Base-by-base conservation (phyloP, 1,140 invertebrate species). In the Penaeus vannamei region DNA sequence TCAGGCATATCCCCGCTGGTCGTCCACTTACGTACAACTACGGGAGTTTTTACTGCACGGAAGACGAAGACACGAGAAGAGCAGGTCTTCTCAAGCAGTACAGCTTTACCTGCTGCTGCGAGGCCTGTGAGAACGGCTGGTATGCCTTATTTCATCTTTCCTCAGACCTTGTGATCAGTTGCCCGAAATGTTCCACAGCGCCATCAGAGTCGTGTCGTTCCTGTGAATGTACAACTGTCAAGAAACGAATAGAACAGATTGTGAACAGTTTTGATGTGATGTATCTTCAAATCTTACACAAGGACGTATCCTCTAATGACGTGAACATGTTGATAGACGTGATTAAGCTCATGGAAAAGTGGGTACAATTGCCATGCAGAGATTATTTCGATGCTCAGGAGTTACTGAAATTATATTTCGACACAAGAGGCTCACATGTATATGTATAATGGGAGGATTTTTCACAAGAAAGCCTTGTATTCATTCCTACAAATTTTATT, bases 61-160 rank as follows among this genome's bases (percentile, higher is more conserved):
- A 26, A 20, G 59, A 46, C 22, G 20, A 36, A 46, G 59, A 22
- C 26, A 20, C 23, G 7, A 72, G 84, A n/a, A 46, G 64, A 53
- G 32, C 66, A 1, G 46, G 61, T 36, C 66, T 85, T 4, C 23
- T 85, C 19, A 66, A 36, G n/a, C 84, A 59, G 36, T 85, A 76
- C 84, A 53, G 59, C 17, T 85, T 85, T 53, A 17, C 46, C 12
- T 85, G 84, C n/a, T 26, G 23, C 0, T 85, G 84, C 76, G 84
- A 85, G 36, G 84, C 84, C 20, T 85, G 84, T 76, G 66, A 76
- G 46, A 46, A 42, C 10, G 59, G 76, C 36, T 85, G 84, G 84
- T 69, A 36, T 53, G 36, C 36, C 17, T 29, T 36, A 29, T 62
- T 72, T 2, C 66, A 72, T 23, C 76, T 29, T 23, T 36, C 64